Evolutionary conservation across 2,113 vertebrate species (phyloP).

Genomic region (Notarius quadriscutis): DNA sequence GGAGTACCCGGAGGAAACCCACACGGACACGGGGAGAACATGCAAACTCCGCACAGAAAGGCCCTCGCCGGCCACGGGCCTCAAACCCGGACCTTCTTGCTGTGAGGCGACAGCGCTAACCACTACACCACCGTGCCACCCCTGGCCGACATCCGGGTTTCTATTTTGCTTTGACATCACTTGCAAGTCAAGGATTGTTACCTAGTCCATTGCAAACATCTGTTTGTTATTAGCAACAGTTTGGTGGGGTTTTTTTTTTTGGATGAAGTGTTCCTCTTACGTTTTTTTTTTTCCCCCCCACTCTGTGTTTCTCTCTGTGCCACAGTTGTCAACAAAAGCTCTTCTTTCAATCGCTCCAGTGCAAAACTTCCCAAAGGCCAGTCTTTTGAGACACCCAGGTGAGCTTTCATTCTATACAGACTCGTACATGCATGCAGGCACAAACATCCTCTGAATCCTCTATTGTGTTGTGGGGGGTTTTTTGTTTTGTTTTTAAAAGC

Average conservation of each 20-base stretch:
- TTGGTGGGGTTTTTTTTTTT: too few relatives aligned
- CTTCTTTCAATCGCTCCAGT: conserved; percentile 90
- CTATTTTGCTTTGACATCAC: too few relatives aligned
- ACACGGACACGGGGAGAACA: too few relatives aligned
- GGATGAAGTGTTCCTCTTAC: neutral
- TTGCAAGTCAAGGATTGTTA: too few relatives aligned
- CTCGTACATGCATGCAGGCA: neutral
- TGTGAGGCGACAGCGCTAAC: too few relatives aligned
- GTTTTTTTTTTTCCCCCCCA: neutral
- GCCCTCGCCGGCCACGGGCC: too few relatives aligned
- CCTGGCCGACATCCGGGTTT: too few relatives aligned
- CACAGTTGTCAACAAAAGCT: conserved; percentile 89
- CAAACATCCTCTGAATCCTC: neutral
- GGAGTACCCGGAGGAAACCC: too few relatives aligned
- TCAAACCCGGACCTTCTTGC: too few relatives aligned
- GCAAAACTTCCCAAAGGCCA: conserved; percentile 89
- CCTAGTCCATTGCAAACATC: neutral
- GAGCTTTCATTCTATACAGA: conserved; percentile 49
- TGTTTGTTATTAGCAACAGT: neutral
- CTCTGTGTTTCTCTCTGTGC: conserved; percentile 69
- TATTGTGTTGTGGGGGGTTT: neutral
- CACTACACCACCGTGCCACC: too few relatives aligned
- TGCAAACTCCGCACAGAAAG: too few relatives aligned
- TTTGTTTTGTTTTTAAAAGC: conserved; percentile 61
- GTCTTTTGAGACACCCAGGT: conserved; percentile 90